Base-by-base conservation (phyloP, 2,797 vertebrate species). In the Delichon dasypus region DNA sequence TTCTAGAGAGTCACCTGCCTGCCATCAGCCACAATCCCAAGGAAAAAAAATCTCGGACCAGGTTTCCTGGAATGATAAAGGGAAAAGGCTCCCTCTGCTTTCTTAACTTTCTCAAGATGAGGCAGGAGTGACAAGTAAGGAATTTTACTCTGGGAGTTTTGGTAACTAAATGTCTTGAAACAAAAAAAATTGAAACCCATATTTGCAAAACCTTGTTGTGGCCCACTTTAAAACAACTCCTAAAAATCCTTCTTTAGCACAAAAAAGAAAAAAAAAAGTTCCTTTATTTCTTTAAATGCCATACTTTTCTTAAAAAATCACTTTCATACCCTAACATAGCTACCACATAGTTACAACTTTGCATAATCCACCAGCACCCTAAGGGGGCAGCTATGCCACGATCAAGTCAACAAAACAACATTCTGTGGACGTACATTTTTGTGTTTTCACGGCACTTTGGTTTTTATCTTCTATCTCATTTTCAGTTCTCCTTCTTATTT, bases 281-380 rank as follows among this genome's bases (percentile, higher is more conserved):
- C 47, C 1, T 45, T 72, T 10, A 57, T 62, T 40, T 77, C 16
- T 57, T 74, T 9, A 42, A 17, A 26, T 55, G 30, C 34, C 0
- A 1, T 3, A 44, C 13, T 11, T 40, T 53, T 22, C 21, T 20
- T 51, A 9, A 11, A 3, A 6, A 34, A 38, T 21, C 2, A 4
- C 4, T 44, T 71, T 58, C 7, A 26, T 68, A 44, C 51, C 36
- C 18, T 48, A 34, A 34, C 9, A 15, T 48, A n/a, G 3, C 11
- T 18, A 8, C 13, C n/a, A 19, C 0, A 3, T 16, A 48, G 5
- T 25, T 88, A 50, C 19, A 50, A 5, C 23, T 32, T 83, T 50
- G 7, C 11, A 80, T 34, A 83, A 83, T 68, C 51, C 38, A 44
- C 5, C 32, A n/a, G 22, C 21, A 61, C 14, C 4, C 27, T 53